These are phyloP conservation scores for Cheiracanthium punctorium DNA, from an alignment of 2,888 invertebrate genomes.

Conservation along the genomic window DNA sequence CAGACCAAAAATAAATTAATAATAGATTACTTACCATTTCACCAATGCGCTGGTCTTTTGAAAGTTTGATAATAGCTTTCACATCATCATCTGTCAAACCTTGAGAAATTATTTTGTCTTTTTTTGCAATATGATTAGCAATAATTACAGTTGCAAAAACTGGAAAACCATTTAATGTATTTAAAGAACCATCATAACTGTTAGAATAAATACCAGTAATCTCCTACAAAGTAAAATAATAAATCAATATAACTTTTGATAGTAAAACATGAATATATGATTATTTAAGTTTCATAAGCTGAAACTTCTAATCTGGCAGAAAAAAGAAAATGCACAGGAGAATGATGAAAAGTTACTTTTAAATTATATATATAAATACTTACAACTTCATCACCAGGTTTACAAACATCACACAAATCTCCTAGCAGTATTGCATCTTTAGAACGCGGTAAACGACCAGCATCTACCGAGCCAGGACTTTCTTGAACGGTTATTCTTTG, in stretches of 20 bases:
- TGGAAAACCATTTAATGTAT: slow-evolving; percentile 94
- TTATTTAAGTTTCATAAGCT: neutral
- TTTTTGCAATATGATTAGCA: slow-evolving; percentile 95
- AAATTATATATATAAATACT: slow-evolving; percentile 71
- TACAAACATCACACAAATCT: slow-evolving; percentile 96
- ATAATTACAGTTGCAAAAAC: slow-evolving; percentile 98
- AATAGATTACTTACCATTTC: slow-evolving; percentile 83
- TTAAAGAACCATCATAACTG: slow-evolving; percentile 97
- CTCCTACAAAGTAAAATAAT: slow-evolving; percentile 76
- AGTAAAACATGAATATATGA: slow-evolving; percentile 3
- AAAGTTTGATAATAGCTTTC: slow-evolving; percentile 87
- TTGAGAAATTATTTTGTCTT: slow-evolving; percentile 92
- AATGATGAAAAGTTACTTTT: too few relatives aligned
- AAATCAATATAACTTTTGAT: too few relatives aligned
- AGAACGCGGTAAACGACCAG: slow-evolving; percentile 96
- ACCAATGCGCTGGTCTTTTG: slow-evolving; percentile 91
- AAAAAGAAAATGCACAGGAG: neutral
- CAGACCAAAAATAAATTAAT: too few relatives aligned
- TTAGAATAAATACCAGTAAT: slow-evolving; percentile 93
- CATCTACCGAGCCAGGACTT: slow-evolving; percentile 97
- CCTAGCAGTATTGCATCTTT: slow-evolving; percentile 95
- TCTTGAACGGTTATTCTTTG: slow-evolving; percentile 98
- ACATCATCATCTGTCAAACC: slow-evolving; percentile 97
- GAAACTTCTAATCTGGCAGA: neutral
- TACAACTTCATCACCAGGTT: slow-evolving; percentile 98